Percentiles rank a stretch among this genome's conserved stretches.
Conservation (phyloP, 2,888 invertebrate species). For the Spisula subtruncata region DNA sequence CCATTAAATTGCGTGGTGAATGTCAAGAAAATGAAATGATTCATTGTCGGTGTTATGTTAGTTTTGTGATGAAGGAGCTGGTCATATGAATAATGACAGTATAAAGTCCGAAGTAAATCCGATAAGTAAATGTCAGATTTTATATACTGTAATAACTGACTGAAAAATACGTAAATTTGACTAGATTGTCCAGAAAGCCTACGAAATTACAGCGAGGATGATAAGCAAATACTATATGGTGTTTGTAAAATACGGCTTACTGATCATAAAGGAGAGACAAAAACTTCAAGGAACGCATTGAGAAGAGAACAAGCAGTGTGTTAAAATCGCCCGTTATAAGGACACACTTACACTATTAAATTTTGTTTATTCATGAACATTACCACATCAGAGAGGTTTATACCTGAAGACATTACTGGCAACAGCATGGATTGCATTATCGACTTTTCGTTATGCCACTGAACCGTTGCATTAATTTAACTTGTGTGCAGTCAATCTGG, state of each 20-base stretch:
- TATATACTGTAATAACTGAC: neutral
- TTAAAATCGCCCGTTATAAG: too few species aligned
- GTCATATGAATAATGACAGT: constrained; percentile 5
- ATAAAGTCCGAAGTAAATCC: neutral
- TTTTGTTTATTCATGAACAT: too few species aligned
- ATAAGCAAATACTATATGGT: neutral
- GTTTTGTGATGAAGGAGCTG: neutral
- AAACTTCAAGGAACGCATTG: too few species aligned
- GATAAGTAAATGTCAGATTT: constrained; percentile 11
- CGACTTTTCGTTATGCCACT: too few species aligned
- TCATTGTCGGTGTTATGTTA: neutral
- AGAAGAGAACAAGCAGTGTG: too few species aligned
- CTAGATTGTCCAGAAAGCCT: neutral
- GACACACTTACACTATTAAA: too few species aligned
- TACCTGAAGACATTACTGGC: too few species aligned
- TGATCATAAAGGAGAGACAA: too few species aligned
- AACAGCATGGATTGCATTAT: too few species aligned
- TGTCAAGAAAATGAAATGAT: neutral
- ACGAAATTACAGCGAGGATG: neutral
- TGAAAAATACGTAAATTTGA: constrained; percentile 7
- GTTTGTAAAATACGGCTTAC: neutral
- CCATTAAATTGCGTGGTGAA: neutral
- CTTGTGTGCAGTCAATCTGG: too few species aligned
- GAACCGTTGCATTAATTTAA: too few species aligned
- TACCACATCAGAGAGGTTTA: too few species aligned